A percentile compares a stretch with the other conserved stretches of the same genome.
phyloP scores from a whole-genome alignment of 2,888 invertebrate genomes.

The Lagria hirta region DNA sequence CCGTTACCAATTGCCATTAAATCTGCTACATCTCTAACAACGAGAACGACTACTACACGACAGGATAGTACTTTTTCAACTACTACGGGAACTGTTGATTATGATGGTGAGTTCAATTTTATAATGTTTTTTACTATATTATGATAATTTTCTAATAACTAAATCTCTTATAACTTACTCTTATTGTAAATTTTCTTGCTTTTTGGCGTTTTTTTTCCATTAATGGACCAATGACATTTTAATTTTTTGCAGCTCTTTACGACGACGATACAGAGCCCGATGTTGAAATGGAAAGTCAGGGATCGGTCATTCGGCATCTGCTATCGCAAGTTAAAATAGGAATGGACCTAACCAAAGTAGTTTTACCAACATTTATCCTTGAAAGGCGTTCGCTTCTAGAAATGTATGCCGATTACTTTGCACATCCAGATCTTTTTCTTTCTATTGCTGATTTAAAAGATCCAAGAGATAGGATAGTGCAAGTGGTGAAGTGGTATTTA shows the following conservation, averaged over 20 bases:
- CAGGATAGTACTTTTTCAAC: constrained; percentile 43
- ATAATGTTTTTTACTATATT: background rate
- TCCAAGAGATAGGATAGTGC: constrained; percentile 88
- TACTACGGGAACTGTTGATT: constrained; percentile 73
- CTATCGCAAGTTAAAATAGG: constrained; percentile 98
- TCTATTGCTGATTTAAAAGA: constrained; percentile 85
- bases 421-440: constrained; percentile 96
- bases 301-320: constrained; percentile 95
- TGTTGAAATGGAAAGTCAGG: constrained; percentile 93
- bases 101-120: constrained; percentile 64
- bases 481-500: constrained; percentile 94
- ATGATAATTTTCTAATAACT: too few relatives aligned
- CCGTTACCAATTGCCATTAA: constrained; percentile 11
- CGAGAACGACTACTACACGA: constrained; percentile 48
- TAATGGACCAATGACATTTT: background rate
- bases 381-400: constrained; percentile 96
- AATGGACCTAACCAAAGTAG: constrained; percentile 99
- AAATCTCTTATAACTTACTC: too few relatives aligned
- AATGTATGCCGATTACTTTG: constrained; percentile 99
- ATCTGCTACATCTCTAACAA: constrained; percentile 45
- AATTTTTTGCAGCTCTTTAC: constrained; percentile 78
- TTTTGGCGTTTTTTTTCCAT: background rate
- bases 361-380: constrained; percentile 96
- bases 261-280: constrained; percentile 89
- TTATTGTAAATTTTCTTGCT: too few relatives aligned